A percentile compares a stretch with the other conserved stretches of the same genome.
These are phyloP conservation scores for Tridacna crocea DNA, from an alignment of 2,888 invertebrate species.

Conservation along the genomic window DNA sequence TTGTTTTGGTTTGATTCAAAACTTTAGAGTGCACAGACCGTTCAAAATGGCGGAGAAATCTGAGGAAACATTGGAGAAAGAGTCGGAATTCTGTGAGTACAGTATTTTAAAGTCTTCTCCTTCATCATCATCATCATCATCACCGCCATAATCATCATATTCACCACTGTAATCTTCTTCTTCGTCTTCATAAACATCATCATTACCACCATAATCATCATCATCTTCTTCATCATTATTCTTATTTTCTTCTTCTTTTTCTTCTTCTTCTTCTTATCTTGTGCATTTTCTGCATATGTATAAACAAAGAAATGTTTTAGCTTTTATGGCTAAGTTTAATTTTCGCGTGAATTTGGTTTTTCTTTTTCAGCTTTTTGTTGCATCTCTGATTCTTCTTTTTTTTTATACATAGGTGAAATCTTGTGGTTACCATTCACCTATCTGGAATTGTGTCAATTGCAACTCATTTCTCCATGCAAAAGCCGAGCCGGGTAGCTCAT, in stretches of 20 bases:
- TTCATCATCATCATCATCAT: neutral
- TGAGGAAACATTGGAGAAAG: slow-evolving; percentile 38
- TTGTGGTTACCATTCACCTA: too few relatives aligned
- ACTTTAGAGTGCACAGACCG: neutral
- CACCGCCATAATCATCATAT: neutral
- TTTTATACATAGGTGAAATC: too few relatives aligned
- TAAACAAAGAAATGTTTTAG: too few relatives aligned
- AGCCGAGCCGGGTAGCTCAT: too few relatives aligned
- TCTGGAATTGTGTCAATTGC: too few relatives aligned
- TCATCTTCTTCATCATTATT: slow-evolving; percentile 6
- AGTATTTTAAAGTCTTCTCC: neutral
- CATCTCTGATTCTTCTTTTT: too few relatives aligned
- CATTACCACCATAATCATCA: neutral
- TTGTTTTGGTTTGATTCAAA: slow-evolving; percentile 7
- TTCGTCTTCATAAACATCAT: neutral
- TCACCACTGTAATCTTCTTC: neutral
- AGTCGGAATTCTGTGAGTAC: slow-evolving; percentile 56
- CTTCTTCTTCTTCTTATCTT: slow-evolving; percentile 16
- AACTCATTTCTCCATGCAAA: too few relatives aligned
- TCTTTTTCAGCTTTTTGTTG: too few relatives aligned
- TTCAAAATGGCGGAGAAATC: slow-evolving; percentile 27
- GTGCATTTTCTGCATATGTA: neutral
- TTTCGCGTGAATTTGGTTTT: too few relatives aligned
- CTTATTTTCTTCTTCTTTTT: slow-evolving; percentile 14
- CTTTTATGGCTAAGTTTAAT: too few relatives aligned